These are phyloP conservation scores for Zaprionus bogoriensis DNA, from an alignment of 2,888 invertebrate genomes.

Conservation along the genomic window DNA sequence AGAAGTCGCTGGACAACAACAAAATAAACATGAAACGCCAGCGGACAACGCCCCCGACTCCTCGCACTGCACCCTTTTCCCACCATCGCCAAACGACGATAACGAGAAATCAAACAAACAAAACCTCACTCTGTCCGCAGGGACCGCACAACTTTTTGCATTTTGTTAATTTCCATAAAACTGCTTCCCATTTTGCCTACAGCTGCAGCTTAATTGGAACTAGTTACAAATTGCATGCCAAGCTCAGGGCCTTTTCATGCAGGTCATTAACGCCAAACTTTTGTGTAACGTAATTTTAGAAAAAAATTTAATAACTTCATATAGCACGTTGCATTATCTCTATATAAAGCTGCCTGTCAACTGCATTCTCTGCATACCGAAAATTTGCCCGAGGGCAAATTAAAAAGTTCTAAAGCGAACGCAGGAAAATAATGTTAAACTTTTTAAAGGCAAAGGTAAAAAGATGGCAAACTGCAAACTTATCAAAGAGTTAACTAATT, in stretches of 20 bases:
- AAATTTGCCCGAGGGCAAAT: not conserved
- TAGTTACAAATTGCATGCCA: slow-evolving; percentile 13
- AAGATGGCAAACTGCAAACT: not conserved
- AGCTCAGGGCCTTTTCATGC: not conserved
- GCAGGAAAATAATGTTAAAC: not conserved
- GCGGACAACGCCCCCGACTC: slow-evolving; percentile 20
- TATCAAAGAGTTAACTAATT: not conserved
- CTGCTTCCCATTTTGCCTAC: not conserved
- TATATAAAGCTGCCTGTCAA: not conserved
- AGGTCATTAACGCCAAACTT: slow-evolving; percentile 24
- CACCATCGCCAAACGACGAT: not conserved
- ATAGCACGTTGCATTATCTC: not conserved
- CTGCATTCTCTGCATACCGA: not conserved
- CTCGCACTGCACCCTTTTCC: not conserved
- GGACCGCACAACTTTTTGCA: slow-evolving; percentile 20
- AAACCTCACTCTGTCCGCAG: not conserved
- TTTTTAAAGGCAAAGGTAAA: not conserved
- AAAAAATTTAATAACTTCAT: not conserved
- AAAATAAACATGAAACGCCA: slow-evolving; percentile 2
- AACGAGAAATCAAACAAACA: not conserved
- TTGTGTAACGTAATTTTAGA: not conserved
- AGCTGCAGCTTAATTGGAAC: slow-evolving; percentile 41
- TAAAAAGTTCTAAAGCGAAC: not conserved
- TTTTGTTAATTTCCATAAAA: slow-evolving; percentile 55
- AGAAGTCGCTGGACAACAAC: slow-evolving; percentile 22